Percentiles rank a stretch among this genome's conserved stretches.
Conservation (phyloP, 2,888 invertebrate species). For the Tetragonisca angustula region DNA sequence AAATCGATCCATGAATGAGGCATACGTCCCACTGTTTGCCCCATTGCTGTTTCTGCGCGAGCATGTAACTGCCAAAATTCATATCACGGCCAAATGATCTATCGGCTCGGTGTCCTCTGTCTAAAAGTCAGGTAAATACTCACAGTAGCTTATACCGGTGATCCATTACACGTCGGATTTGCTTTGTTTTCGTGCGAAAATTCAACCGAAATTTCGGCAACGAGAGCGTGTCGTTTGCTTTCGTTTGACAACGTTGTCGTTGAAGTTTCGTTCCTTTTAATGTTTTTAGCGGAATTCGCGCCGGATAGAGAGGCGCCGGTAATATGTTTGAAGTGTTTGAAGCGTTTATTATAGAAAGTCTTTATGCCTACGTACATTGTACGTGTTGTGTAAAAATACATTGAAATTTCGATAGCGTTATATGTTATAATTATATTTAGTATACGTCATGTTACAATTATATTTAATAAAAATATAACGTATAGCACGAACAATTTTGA, state of each 20-base stretch:
- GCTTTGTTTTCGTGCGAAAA: not conserved
- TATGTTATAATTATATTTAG: no score
- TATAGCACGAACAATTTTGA: no score
- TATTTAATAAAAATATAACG: no score
- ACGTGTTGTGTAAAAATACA: no score
- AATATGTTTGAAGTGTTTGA: no score
- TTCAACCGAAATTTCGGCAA: constrained; percentile 4
- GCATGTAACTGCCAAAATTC: not conserved
- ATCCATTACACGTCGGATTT: not conserved
- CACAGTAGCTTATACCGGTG: not conserved
- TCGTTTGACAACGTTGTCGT: not conserved
- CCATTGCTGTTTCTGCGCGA: constrained; percentile 63
- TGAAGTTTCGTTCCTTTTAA: not conserved
- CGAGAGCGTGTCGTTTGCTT: not conserved
- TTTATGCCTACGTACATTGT: no score
- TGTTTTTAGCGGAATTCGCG: not conserved
- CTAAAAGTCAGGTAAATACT: constrained; percentile 11
- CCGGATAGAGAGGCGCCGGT: no score
- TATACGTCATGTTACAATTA: no score
- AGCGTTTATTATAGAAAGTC: no score
- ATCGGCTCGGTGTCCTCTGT: constrained; percentile 17
- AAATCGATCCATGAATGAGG: constrained; percentile 70
- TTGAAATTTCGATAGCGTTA: no score
- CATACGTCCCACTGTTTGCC: constrained; percentile 71
- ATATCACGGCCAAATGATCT: constrained; percentile 6